phyloP scores from a whole-genome alignment of 30 jellyfish, hydroid and myxozoan species.

The Catostylus mosaicus region DNA sequence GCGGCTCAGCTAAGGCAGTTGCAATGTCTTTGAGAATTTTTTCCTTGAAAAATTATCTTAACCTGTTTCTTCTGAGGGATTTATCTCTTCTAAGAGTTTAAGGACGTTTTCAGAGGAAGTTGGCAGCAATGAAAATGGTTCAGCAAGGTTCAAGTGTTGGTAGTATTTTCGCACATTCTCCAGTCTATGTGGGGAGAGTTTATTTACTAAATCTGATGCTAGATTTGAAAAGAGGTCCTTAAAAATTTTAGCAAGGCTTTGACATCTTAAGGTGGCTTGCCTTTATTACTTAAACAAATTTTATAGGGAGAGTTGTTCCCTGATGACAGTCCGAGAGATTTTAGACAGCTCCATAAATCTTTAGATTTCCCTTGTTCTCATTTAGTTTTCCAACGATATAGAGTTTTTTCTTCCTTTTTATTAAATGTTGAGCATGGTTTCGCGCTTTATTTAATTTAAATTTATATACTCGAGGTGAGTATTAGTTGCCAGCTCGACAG shows the following conservation, averaged over 20 bases:
- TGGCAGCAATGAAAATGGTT: conserved; percentile 7
- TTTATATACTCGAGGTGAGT: too few species aligned
- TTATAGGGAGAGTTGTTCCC: neutral
- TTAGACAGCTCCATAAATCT: neutral
- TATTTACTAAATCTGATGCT: conserved; percentile 7
- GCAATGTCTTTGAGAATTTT: conserved; percentile 41
- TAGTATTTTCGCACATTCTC: neutral
- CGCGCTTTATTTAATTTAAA: too few species aligned
- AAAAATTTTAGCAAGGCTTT: neutral
- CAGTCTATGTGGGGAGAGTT: conserved; percentile 4
- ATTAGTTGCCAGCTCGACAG: too few species aligned
- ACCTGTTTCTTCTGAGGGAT: conserved; percentile 15
- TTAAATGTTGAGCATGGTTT: too few species aligned
- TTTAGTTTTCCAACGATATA: neutral
- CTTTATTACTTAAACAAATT: neutral
- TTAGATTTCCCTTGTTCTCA: neutral
- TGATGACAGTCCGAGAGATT: neutral
- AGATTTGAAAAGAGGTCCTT: conserved; percentile 17
- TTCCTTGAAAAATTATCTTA: conserved; percentile 25
- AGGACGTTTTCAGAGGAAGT: neutral
- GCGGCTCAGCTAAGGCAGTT: conserved; percentile 16
- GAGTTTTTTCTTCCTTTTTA: neutral
- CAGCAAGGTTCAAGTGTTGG: neutral
- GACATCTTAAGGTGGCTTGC: neutral
- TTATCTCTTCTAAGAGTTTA: neutral